Evolutionary conservation across 2,113 vertebrate genomes (phyloP), one percentile per base, ranked within the genome.

Genomic region (Gadus macrocephalus): DNA sequence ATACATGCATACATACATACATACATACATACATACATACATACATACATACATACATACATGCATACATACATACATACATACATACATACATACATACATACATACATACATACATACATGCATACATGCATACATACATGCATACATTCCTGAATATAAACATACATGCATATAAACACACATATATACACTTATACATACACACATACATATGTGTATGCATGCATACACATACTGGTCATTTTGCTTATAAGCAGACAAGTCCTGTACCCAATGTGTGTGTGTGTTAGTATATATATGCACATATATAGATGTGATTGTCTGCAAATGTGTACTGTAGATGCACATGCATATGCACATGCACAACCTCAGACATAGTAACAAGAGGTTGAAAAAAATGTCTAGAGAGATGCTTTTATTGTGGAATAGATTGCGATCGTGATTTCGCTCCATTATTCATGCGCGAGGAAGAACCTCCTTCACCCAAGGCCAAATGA

Each of bases 371-470:
- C 53, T 53, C 12, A 15, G 53, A 55, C 5, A 6, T 15, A 16
- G 12, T 55, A 14, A 55, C 53, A 11, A 55, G 12, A 55, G 53
- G 7, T 7, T 35, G 31, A 35, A 35, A 35, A 35, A 5, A 35
- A 35, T 35, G 4, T 35, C 31, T 35, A 35, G 31, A 35, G 31
- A 35, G 31, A 4, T 70, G 76, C 68, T 68, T 87, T 88, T 81
- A 79, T 72, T 69, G 75, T 58, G 55, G 79, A 78, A 78, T 85
- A 87, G 79, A 81, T 89, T 72, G 80, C 53, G 22, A 55, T 72
- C 70, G 70, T 84, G 31, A 35, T 35, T 35, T 35, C 31, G 31
- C 6, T 84, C 71, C 84, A 83, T 81, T 87, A 87, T 89, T 87
- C 80, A 84, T 80, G 74, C 69, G 64, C 72, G 74, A 81, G 85